Percentiles rank a stretch among this genome's conserved stretches.
These are phyloP conservation scores for Rhinichthys klamathensis DNA, from an alignment of 2,113 vertebrate genomes.

Conservation along the genomic window DNA sequence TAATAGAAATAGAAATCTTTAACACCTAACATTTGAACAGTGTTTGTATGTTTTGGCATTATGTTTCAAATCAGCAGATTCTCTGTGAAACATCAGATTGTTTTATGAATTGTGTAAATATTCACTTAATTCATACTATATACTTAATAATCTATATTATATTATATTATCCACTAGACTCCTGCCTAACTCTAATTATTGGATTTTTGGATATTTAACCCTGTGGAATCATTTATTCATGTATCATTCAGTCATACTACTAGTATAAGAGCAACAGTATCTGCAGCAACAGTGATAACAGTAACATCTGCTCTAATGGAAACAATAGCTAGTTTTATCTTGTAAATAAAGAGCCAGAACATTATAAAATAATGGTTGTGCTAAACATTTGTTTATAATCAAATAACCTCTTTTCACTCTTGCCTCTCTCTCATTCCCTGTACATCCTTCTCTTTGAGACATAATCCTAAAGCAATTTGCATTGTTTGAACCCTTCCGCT, in stretches of 20 bases:
- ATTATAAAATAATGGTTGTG: neutral
- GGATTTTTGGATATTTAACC: neutral
- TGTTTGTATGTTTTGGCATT: slow-evolving; percentile 15
- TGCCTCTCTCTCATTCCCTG: slow-evolving; percentile 10
- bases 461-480: neutral
- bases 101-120: slow-evolving; percentile 8
- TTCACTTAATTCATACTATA: neutral
- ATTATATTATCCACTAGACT: neutral
- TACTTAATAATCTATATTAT: neutral
- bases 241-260: neutral
- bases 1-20: neutral
- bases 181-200: neutral
- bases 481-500: neutral
- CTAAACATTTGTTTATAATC: slow-evolving; percentile 15
- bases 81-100: neutral
- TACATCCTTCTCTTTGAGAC: slow-evolving; percentile 22
- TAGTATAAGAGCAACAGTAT: neutral
- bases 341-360: neutral
- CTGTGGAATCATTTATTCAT: neutral
- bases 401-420: slow-evolving; percentile 2
- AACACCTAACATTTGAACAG: neutral
- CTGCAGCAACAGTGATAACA: neutral
- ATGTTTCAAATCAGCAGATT: slow-evolving; percentile 7
- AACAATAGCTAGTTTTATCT: slow-evolving; percentile 9
- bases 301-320: neutral